phyloP scores from a whole-genome alignment of 2,797 vertebrate species.

The Hypotaenidia okinawae region DNA sequence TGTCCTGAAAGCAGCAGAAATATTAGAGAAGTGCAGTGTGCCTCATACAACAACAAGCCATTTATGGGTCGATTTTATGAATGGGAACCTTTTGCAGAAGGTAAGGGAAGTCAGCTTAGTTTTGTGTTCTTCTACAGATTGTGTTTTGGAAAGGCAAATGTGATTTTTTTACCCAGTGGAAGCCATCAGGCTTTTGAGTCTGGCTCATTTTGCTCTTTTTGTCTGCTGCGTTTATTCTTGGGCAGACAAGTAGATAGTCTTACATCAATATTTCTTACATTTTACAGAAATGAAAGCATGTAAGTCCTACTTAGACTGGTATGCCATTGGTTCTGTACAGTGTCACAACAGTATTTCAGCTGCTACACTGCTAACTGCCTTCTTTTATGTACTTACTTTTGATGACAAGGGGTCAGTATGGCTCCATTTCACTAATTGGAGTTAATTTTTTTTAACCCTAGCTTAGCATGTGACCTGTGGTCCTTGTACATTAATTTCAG shows the following conservation, averaged over 20 bases:
- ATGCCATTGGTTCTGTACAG: neutral
- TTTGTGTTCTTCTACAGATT: neutral
- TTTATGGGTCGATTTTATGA: slow-evolving; percentile 96
- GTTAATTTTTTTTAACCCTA: neutral
- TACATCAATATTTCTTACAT: neutral
- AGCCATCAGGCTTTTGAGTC: neutral
- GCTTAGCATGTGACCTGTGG: neutral
- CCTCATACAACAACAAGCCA: slow-evolving; percentile 91
- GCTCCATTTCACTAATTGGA: neutral
- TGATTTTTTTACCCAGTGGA: neutral
- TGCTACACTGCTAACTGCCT: neutral
- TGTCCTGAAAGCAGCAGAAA: slow-evolving; percentile 88
- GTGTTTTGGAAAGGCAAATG: neutral
- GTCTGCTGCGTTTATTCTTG: neutral
- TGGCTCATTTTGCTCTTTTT: neutral
- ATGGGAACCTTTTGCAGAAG: slow-evolving; percentile 96
- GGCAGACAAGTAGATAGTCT: neutral
- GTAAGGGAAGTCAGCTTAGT: slow-evolving; percentile 76
- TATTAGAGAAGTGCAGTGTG: slow-evolving; percentile 90
- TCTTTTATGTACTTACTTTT: neutral
- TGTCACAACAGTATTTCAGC: neutral
- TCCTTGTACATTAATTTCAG: neutral
- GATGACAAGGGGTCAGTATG: neutral
- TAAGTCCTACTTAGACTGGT: neutral
- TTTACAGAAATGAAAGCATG: neutral